Conservation (phyloP, 35 echinoderm and acorn worm species). For the Patiria miniata region DNA sequence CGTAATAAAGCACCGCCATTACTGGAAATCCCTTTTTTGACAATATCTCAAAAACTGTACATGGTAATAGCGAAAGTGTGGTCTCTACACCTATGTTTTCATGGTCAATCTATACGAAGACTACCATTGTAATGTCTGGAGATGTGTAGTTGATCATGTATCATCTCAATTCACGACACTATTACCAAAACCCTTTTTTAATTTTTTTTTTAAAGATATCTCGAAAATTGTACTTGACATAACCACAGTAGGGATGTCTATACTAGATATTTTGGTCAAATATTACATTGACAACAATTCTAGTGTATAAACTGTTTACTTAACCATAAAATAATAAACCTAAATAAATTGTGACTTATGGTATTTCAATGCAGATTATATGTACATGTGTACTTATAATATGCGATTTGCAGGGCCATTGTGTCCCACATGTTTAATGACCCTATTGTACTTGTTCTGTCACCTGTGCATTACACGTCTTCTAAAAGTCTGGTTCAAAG, state of each 20-base stretch:
- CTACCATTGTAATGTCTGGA: not conserved
- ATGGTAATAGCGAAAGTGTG: not conserved
- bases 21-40: not conserved
- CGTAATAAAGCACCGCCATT: not conserved
- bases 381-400: not conserved
- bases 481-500: slow-evolving; percentile 59
- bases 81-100: not conserved
- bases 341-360: not conserved
- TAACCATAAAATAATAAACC: not conserved
- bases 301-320: not conserved
- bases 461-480: slow-evolving; percentile 41
- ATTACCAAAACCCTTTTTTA: not conserved
- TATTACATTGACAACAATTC: not conserved
- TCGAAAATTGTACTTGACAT: too few species aligned
- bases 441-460: not conserved
- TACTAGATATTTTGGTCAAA: not conserved
- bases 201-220: not conserved
- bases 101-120: not conserved
- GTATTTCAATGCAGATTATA: not conserved
- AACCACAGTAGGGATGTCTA: not conserved
- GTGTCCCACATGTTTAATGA: too few species aligned
- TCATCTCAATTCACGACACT: not conserved
- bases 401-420: too few species aligned
- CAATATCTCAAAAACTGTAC: not conserved
- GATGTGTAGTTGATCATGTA: not conserved